Evolutionary conservation across 2,113 vertebrate species (phyloP).

Genomic region (Scomber scombrus): DNA sequence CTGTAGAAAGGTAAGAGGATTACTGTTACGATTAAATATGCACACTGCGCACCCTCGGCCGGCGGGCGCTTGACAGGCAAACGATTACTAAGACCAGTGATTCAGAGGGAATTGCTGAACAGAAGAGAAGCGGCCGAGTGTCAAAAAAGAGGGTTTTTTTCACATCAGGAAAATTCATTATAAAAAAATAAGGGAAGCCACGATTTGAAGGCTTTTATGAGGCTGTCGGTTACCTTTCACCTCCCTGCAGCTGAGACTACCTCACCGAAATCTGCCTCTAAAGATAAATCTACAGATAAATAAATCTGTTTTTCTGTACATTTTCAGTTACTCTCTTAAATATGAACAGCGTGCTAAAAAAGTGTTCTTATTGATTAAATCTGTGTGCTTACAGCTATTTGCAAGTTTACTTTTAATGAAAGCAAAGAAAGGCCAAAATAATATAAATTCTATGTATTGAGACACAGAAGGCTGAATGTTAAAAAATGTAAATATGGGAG

Average conservation of each 20-base stretch:
- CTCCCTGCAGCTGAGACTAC: conserved; percentile 12
- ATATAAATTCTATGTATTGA: too few species aligned
- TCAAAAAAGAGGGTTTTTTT: conserved; percentile 41
- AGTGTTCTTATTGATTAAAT: neutral
- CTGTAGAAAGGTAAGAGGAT: conserved; percentile 99
- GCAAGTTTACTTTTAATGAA: too few species aligned
- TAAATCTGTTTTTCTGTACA: too few species aligned
- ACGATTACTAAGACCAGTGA: conserved; percentile 58
- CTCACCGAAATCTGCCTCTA: neutral
- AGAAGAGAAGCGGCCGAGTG: conserved; percentile 29
- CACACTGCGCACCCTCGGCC: conserved; percentile 81
- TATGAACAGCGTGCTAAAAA: too few species aligned
- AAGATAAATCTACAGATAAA: neutral
- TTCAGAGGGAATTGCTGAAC: conserved; percentile 60
- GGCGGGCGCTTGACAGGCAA: conserved; percentile 80
- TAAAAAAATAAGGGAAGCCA: conserved; percentile 20
- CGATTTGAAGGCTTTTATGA: conserved; percentile 49
- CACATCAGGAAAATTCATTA: conserved; percentile 25
- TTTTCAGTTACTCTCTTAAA: neutral
- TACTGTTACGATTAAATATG: conserved; percentile 94
- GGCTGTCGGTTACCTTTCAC: conserved; percentile 27
- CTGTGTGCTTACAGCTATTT: neutral
- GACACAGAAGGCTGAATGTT: too few species aligned
- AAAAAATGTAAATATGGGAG: too few species aligned
- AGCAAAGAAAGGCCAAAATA: too few species aligned